These are phyloP conservation scores for Onychorhynchus coronatus DNA, from an alignment of 2,113 vertebrate genomes.

Conservation along the genomic window DNA sequence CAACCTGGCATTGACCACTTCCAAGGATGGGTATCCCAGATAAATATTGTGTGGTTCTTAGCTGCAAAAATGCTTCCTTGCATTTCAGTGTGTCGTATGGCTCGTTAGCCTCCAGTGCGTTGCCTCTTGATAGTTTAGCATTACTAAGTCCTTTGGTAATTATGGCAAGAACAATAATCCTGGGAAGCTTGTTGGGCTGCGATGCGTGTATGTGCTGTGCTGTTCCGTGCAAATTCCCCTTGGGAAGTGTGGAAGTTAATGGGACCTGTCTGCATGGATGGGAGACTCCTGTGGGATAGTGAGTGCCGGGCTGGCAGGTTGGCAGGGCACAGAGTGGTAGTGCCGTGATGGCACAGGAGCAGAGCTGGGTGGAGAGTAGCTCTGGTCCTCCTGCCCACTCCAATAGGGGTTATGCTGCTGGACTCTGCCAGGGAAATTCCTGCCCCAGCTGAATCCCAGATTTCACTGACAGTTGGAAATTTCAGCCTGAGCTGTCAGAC, in stretches of 20 bases:
- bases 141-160: conserved; percentile 35
- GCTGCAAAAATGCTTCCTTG: background rate
- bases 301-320: background rate
- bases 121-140: background rate
- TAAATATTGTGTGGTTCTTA: background rate
- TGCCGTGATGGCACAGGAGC: background rate
- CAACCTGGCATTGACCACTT: background rate
- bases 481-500: background rate
- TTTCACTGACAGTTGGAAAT: background rate
- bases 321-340: background rate
- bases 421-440: background rate
- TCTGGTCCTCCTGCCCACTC: background rate
- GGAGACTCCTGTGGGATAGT: background rate
- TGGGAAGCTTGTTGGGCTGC: background rate
- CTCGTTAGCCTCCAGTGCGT: background rate
- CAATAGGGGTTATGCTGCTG: background rate
- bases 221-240: background rate
- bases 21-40: background rate
- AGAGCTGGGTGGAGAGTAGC: background rate
- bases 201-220: background rate
- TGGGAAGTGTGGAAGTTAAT: background rate
- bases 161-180: conserved; percentile 2
- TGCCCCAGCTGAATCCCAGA: background rate
- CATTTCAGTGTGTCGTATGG: accelerated
- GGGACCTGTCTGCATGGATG: accelerated